phyloP scores from a whole-genome alignment of 2,113 vertebrate genomes.

The Pollachius pollachius region DNA sequence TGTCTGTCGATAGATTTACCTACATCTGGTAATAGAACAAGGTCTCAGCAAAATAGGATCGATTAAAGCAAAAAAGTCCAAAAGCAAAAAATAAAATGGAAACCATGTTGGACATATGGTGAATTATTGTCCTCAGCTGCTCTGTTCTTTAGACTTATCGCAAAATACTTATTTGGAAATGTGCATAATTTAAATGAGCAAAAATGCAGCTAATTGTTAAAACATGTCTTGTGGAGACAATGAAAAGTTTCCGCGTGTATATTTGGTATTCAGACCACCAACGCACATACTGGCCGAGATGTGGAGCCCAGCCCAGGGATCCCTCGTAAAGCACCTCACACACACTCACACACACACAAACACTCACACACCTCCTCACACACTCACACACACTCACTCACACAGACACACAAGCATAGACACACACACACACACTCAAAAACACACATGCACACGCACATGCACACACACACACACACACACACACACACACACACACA shows the following conservation, averaged over 20 bases:
- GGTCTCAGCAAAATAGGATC: too few relatives aligned
- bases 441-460: neutral
- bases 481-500: neutral
- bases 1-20: too few relatives aligned
- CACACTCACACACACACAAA: slow-evolving; percentile 5
- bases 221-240: slow-evolving; percentile 14
- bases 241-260: slow-evolving; percentile 22
- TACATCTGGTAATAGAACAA: too few relatives aligned
- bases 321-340: slow-evolving; percentile 16
- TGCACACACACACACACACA: too few relatives aligned
- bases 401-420: neutral
- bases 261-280: slow-evolving; percentile 44
- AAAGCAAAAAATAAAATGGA: too few relatives aligned
- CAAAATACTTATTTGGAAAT: too few relatives aligned
- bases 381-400: slow-evolving; percentile 1
- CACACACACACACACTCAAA: neutral
- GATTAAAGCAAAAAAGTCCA: too few relatives aligned
- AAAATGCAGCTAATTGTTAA: neutral
- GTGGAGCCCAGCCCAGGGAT: slow-evolving; percentile 42
- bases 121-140: too few relatives aligned
- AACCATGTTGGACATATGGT: too few relatives aligned
- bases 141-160: too few relatives aligned
- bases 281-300: slow-evolving; percentile 37
- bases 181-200: too few relatives aligned
- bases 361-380: neutral